A percentile compares a stretch with the other conserved stretches of the same genome.
Evolutionary conservation across 2,113 vertebrate genomes (phyloP).

Genomic region (Dunckerocampus dactyliophorus): DNA sequence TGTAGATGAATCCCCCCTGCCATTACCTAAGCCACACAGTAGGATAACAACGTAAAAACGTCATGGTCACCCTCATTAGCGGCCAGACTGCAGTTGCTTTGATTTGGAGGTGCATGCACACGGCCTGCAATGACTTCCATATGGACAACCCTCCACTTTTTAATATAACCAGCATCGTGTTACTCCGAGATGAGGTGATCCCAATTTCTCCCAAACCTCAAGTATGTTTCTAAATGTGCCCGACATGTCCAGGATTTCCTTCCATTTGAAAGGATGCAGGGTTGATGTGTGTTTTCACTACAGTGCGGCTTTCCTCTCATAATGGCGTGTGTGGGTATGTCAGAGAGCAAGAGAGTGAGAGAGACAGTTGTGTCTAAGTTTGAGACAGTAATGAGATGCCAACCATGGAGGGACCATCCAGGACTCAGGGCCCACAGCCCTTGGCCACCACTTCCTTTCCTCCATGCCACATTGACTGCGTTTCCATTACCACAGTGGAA

Average conservation of each 20-base stretch:
- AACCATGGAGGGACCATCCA: slow-evolving; percentile 51
- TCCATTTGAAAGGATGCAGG: slow-evolving; percentile 58
- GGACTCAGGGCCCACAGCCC: slow-evolving; percentile 48
- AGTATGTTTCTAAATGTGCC: slow-evolving; percentile 70
- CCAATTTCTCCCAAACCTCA: slow-evolving; percentile 71
- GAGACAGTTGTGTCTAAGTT: slow-evolving; percentile 13
- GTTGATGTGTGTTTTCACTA: slow-evolving; percentile 57
- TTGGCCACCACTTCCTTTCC: slow-evolving; percentile 57
- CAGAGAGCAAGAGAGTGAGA: slow-evolving; percentile 18
- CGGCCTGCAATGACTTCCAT: slow-evolving; percentile 68
- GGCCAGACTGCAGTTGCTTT: slow-evolving; percentile 38
- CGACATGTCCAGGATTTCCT: slow-evolving; percentile 75
- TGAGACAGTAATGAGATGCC: slow-evolving; percentile 40
- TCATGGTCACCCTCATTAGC: slow-evolving; percentile 68
- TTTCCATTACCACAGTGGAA: slow-evolving; percentile 78
- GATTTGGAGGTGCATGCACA: slow-evolving; percentile 51
- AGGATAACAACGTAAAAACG: slow-evolving; percentile 67
- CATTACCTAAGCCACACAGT: slow-evolving; percentile 67
- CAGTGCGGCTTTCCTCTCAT: slow-evolving; percentile 44
- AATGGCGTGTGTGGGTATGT: slow-evolving; percentile 26
- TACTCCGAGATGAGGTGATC: slow-evolving; percentile 67
- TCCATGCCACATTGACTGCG: slow-evolving; percentile 60
- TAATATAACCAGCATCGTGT: slow-evolving; percentile 68
- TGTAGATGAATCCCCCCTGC: slow-evolving; percentile 48
- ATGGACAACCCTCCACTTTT: slow-evolving; percentile 64